These are phyloP conservation scores for Caenorhabditis panamensis DNA, from an alignment of 2,888 invertebrate genomes.

Conservation along the genomic window DNA sequence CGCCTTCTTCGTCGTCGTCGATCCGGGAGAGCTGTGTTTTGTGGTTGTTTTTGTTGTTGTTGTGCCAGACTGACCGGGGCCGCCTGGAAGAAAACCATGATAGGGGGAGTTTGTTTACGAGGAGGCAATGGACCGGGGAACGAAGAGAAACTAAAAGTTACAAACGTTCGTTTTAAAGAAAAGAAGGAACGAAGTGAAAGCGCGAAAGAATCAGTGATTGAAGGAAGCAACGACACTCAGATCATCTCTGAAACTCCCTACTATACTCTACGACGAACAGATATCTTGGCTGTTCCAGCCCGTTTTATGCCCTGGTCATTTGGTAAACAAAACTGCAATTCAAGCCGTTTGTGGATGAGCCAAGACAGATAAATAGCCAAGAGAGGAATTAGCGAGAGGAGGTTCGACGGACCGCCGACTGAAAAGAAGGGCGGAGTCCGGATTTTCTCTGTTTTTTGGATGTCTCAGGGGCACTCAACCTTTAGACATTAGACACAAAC, in stretches of 20 bases:
- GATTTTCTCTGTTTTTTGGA: slow-evolving; percentile 3
- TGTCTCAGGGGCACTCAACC: not conserved
- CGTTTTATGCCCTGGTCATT: slow-evolving; percentile 37
- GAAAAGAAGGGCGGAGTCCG: slow-evolving; percentile 10
- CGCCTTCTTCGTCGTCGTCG: slow-evolving; percentile 10
- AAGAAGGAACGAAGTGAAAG: not conserved
- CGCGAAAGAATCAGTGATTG: not conserved
- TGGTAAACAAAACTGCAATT: slow-evolving; percentile 56
- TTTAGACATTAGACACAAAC: not conserved
- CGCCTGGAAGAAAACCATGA: slow-evolving; percentile 55
- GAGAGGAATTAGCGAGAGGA: slow-evolving; percentile 28
- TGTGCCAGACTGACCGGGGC: slow-evolving; percentile 28
- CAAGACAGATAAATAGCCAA: slow-evolving; percentile 50
- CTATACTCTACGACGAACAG: too few relatives aligned
- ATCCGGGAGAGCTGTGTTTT: slow-evolving; percentile 29
- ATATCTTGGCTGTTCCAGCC: too few relatives aligned
- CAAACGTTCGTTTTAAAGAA: not conserved
- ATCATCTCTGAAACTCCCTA: too few relatives aligned
- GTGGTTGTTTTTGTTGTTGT: slow-evolving; percentile 38
- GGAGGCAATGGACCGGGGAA: slow-evolving; percentile 4
- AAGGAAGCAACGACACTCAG: too few relatives aligned
- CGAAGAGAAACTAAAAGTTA: not conserved
- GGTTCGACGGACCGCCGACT: not conserved
- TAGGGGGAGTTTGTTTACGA: slow-evolving; percentile 35
- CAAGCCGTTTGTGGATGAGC: slow-evolving; percentile 36